phyloP scores from a whole-genome alignment of 2,888 invertebrate genomes.

The Petrolisthes cinctipes region DNA sequence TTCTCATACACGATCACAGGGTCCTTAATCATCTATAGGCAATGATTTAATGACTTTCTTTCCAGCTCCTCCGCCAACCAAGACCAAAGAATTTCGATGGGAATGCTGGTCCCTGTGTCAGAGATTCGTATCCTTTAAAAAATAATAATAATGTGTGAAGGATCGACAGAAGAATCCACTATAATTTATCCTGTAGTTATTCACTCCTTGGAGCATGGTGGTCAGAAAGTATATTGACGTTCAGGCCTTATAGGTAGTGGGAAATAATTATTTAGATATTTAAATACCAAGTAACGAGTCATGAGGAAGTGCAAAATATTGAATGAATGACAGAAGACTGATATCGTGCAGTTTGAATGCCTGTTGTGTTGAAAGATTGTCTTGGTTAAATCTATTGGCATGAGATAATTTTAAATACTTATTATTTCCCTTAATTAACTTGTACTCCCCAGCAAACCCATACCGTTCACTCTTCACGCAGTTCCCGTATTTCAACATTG shows the following conservation, averaged over 20 bases:
- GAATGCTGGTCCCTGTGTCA: slow-evolving; percentile 24
- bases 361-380: background rate
- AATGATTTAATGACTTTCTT: background rate
- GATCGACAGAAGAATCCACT: no score
- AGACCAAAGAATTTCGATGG: background rate
- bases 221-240: no score
- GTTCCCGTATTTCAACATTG: slow-evolving; percentile 79
- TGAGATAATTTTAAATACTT: background rate
- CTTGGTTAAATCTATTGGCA: background rate
- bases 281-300: no score
- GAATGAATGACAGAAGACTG: background rate
- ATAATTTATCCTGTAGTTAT: no score
- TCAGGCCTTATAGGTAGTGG: no score
- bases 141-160: background rate
- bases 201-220: no score
- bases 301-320: background rate
- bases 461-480: slow-evolving; percentile 72
- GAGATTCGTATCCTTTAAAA: slow-evolving; percentile 46
- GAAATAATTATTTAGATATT: no score
- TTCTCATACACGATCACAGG: background rate
- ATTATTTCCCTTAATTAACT: background rate
- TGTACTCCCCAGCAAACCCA: slow-evolving; percentile 38
- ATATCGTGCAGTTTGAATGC: background rate
- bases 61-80: background rate
- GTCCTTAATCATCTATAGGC: background rate